A percentile compares a stretch with the other conserved stretches of the same genome.
phyloP scores from a whole-genome alignment of 2,113 vertebrate genomes.

The Pelodiscus sinensis region DNA sequence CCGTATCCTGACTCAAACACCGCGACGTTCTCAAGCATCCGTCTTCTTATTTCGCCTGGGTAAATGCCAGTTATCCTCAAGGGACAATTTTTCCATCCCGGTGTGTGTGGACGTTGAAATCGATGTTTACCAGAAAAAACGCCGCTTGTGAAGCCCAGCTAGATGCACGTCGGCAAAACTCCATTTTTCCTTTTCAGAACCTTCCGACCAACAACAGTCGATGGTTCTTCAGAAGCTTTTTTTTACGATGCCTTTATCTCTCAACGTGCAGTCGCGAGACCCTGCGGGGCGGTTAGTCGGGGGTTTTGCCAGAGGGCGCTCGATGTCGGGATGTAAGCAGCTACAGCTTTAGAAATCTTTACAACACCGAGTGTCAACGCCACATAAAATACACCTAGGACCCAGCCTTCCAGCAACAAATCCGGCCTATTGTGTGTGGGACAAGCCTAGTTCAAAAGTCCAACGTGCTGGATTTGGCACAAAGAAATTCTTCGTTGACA shows the following conservation, averaged over 20 bases:
- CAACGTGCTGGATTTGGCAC: not conserved
- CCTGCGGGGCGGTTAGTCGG: accelerated
- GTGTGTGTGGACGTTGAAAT: not conserved
- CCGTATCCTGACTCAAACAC: not conserved
- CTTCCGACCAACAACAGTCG: not conserved
- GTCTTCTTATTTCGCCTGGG: not conserved
- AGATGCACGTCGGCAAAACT: not conserved
- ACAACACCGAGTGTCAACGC: not conserved
- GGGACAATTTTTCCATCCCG: not conserved
- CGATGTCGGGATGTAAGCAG: not conserved
- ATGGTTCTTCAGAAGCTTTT: not conserved
- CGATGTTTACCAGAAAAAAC: not conserved
- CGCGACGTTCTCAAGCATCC: not conserved
- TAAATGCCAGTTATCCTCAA: not conserved
- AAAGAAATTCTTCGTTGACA: not conserved
- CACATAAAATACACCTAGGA: not conserved
- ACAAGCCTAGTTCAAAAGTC: not conserved
- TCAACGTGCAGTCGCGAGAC: not conserved
- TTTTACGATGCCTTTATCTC: not conserved
- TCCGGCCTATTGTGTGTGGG: not conserved
- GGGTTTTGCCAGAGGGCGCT: not conserved
- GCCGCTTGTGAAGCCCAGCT: not conserved
- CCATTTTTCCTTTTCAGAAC: not conserved
- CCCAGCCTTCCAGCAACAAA: not conserved
- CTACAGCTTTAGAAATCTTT: not conserved